Conservation (phyloP, 2,888 invertebrate species). For the Bimastos eiseni region DNA sequence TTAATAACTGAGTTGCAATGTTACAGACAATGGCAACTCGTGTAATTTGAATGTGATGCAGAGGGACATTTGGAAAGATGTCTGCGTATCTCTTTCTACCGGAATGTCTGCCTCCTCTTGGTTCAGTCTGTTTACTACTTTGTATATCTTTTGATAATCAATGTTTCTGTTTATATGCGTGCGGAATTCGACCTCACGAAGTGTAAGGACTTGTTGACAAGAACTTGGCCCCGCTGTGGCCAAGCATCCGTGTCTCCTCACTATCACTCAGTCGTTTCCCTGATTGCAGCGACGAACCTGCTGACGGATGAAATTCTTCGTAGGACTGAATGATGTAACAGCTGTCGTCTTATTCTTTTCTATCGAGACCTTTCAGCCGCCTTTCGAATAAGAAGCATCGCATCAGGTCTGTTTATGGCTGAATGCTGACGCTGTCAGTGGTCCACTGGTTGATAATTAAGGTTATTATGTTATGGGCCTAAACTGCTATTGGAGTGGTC, state of each 20-base stretch:
- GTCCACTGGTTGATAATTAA: no score
- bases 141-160: not conserved
- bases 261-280: no score
- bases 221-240: not conserved
- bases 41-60: not conserved
- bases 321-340: no score
- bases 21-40: not conserved
- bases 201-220: not conserved
- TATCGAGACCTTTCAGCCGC: no score
- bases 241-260: not conserved
- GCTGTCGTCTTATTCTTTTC: no score
- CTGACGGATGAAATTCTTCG: no score
- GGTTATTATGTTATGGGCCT: not conserved
- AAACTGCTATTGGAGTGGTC: no score
- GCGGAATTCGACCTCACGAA: not conserved
- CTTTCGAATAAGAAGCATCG: no score
- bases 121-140: not conserved
- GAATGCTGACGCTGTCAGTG: no score
- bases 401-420: no score
- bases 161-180: not conserved
- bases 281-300: no score
- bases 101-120: not conserved
- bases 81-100: not conserved
- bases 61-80: not conserved
- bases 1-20: not conserved